These are phyloP conservation scores for Morpho achilles DNA, from an alignment of 2,888 invertebrate genomes.

Conservation along the genomic window DNA sequence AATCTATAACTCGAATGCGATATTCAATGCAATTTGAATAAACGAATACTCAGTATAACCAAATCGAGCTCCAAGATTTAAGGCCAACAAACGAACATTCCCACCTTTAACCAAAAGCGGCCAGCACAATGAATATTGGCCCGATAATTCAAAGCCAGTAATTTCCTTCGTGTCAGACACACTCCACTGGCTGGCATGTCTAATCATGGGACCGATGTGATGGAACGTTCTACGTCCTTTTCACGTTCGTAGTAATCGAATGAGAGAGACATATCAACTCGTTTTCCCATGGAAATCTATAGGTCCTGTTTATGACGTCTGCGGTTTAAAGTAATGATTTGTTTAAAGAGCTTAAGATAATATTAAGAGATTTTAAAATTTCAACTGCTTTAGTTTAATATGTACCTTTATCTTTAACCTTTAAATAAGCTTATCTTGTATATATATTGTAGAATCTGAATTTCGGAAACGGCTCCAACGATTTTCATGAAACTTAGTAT, in stretches of 20 bases:
- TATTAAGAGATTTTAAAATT: no score
- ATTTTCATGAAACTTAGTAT: no score
- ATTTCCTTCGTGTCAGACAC: constrained; percentile 29
- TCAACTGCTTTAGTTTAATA: no score
- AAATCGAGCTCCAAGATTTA: constrained; percentile 6
- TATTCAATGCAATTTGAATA: not conserved
- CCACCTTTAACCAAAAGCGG: constrained; percentile 12
- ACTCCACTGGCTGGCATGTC: constrained; percentile 19
- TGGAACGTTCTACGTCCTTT: constrained; percentile 17
- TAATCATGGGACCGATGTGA: constrained; percentile 15
- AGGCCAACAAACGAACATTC: constrained; percentile 1
- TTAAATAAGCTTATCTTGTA: no score
- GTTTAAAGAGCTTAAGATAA: not conserved
- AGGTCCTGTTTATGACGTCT: constrained; percentile 25
- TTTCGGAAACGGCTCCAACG: no score
- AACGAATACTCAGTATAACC: not conserved
- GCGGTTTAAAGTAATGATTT: constrained; percentile 12
- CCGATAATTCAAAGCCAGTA: constrained; percentile 25
- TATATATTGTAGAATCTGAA: no score
- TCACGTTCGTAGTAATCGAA: constrained; percentile 12
- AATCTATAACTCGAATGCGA: no score
- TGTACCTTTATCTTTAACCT: no score
- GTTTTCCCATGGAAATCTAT: constrained; percentile 2
- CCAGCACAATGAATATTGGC: constrained; percentile 11
- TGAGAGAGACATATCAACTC: constrained; percentile 13